Conservation (phyloP, 2,797 vertebrate species). For the Amniataba percoides region DNA sequence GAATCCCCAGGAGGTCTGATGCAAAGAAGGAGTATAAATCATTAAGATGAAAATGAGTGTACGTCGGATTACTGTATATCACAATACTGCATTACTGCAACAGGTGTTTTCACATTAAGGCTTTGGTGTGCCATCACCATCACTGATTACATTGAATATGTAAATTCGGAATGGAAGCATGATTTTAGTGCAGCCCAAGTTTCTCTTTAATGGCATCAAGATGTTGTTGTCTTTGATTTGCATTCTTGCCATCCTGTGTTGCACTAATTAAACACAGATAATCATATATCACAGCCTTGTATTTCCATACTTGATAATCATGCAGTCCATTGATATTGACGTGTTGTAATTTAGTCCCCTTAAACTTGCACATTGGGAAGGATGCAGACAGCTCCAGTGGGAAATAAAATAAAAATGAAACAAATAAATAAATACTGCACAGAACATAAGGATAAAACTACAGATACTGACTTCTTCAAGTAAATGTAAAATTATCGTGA, state of each 20-base stretch:
- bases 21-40: slow-evolving; percentile 36
- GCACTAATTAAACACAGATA: slow-evolving; percentile 61
- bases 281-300: slow-evolving; percentile 45
- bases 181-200: slow-evolving; percentile 61
- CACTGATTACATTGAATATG: slow-evolving; percentile 74
- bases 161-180: slow-evolving; percentile 58
- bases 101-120: slow-evolving; percentile 49
- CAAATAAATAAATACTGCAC: background rate
- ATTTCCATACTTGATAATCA: slow-evolving; percentile 56
- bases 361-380: slow-evolving; percentile 27
- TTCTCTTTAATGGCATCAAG: slow-evolving; percentile 61
- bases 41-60: slow-evolving; percentile 25
- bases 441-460: background rate
- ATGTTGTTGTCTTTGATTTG: slow-evolving; percentile 68
- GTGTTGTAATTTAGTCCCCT: slow-evolving; percentile 31
- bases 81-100: slow-evolving; percentile 44
- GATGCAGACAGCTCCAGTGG: slow-evolving; percentile 7
- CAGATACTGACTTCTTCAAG: slow-evolving; percentile 14
- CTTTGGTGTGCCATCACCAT: slow-evolving; percentile 26
- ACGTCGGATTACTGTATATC: slow-evolving; percentile 44
- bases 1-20: slow-evolving; percentile 39
- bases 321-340: slow-evolving; percentile 47
- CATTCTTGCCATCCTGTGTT: slow-evolving; percentile 55
- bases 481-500: slow-evolving; percentile 37
- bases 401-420: background rate